Conservation (phyloP, 92 coral and sea anemone species). For the Desmophyllum pertusum region DNA sequence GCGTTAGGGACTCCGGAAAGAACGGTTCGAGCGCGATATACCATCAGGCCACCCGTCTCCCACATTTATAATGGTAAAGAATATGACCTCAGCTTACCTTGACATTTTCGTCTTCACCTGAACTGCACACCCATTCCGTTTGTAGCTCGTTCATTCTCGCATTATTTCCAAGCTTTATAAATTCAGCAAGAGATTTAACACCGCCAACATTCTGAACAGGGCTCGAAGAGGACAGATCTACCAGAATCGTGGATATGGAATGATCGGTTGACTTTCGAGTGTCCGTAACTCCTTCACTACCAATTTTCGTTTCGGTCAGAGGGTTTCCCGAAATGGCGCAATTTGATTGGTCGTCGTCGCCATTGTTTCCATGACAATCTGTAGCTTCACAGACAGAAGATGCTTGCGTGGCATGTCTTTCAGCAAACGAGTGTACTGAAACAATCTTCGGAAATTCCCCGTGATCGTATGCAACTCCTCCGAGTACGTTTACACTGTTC, state of each 20-base stretch:
- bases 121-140: too few relatives aligned
- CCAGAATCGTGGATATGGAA: slow-evolving; percentile 6
- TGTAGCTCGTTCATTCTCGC: background rate
- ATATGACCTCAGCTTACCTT: slow-evolving; percentile 20
- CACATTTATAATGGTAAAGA: too few relatives aligned
- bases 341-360: background rate
- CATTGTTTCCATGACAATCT: background rate
- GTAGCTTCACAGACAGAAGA: background rate
- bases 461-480: slow-evolving; percentile 40
- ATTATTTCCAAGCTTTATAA: background rate
- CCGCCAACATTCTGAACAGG: background rate
- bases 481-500: background rate
- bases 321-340: background rate
- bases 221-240: background rate
- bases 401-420: background rate
- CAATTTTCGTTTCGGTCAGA: background rate
- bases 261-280: background rate
- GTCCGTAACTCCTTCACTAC: background rate
- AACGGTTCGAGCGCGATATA: too few relatives aligned
- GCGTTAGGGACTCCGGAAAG: too few relatives aligned
- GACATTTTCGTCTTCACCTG: background rate
- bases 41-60: too few relatives aligned
- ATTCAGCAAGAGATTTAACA: background rate
- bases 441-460: slow-evolving; percentile 35
- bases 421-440: slow-evolving; percentile 29